Percentiles rank a stretch among this genome's conserved stretches.
Conservation (phyloP, 1,140 invertebrate genomes). For the Ruditapes philippinarum region DNA sequence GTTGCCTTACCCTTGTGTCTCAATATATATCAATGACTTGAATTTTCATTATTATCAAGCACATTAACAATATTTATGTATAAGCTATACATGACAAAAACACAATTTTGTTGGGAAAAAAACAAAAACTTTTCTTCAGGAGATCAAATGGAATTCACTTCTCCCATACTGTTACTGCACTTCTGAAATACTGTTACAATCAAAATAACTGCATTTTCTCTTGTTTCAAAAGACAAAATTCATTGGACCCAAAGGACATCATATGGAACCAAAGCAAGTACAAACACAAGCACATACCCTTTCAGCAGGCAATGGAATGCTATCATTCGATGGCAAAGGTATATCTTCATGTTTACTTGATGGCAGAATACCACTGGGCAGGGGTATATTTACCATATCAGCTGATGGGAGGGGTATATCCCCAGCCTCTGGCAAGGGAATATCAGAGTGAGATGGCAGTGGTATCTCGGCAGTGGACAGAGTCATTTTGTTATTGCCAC, state of each 20-base stretch:
- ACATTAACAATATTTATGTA: too few species aligned
- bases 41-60: too few species aligned
- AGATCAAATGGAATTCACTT: too few species aligned
- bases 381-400: conserved; percentile 50
- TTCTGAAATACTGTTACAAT: too few species aligned
- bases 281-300: conserved; percentile 20
- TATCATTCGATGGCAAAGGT: conserved; percentile 38
- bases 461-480: not conserved
- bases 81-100: too few species aligned
- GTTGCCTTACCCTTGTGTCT: too few species aligned
- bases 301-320: conserved; percentile 50
- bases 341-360: conserved; percentile 50
- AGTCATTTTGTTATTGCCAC: conserved; percentile 6
- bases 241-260: not conserved
- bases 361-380: not conserved
- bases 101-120: too few species aligned
- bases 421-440: conserved; percentile 31
- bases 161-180: too few species aligned
- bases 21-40: too few species aligned
- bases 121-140: too few species aligned
- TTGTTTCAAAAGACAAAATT: too few species aligned
- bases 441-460: conserved; percentile 2
- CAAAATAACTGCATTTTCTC: too few species aligned
- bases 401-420: conserved; percentile 48
- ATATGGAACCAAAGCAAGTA: not conserved